Conservation (phyloP, 1,140 invertebrate species). For the Hyles vespertilio region DNA sequence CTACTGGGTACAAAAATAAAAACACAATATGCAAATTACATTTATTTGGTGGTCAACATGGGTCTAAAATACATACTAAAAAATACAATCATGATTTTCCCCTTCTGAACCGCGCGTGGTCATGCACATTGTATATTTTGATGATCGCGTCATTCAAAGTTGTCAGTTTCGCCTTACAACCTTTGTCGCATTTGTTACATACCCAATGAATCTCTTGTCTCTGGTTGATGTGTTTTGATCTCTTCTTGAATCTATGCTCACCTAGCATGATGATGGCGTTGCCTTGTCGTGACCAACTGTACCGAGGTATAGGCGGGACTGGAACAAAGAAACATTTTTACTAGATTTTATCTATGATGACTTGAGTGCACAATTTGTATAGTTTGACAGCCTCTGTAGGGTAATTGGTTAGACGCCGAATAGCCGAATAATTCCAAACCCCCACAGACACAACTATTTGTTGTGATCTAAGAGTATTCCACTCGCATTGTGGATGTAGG, state of each 20-base stretch:
- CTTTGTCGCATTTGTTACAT: constrained; percentile 63
- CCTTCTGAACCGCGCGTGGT: constrained; percentile 48
- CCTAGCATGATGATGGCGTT: constrained; percentile 66
- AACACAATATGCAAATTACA: no score
- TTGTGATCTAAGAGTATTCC: no score
- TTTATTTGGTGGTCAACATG: no score
- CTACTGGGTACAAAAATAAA: no score
- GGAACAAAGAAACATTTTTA: constrained; percentile 12
- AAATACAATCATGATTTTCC: constrained; percentile 25
- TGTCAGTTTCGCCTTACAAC: constrained; percentile 60
- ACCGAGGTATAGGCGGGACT: constrained; percentile 41
- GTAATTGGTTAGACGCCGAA: no score
- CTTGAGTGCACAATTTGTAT: no score
- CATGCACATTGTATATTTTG: constrained; percentile 59
- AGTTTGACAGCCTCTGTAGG: no score
- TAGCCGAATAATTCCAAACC: no score
- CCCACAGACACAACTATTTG: no score
- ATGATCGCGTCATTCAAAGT: constrained; percentile 63
- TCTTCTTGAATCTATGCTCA: constrained; percentile 62
- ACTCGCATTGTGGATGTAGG: no score
- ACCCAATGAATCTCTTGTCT: constrained; percentile 63
- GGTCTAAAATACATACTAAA: no score
- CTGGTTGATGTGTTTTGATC: constrained; percentile 55
- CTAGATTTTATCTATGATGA: no score
- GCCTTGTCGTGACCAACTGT: constrained; percentile 60